Evolutionary conservation across 2,797 vertebrate genomes (phyloP).

Genomic region (Miichthys miiuy): DNA sequence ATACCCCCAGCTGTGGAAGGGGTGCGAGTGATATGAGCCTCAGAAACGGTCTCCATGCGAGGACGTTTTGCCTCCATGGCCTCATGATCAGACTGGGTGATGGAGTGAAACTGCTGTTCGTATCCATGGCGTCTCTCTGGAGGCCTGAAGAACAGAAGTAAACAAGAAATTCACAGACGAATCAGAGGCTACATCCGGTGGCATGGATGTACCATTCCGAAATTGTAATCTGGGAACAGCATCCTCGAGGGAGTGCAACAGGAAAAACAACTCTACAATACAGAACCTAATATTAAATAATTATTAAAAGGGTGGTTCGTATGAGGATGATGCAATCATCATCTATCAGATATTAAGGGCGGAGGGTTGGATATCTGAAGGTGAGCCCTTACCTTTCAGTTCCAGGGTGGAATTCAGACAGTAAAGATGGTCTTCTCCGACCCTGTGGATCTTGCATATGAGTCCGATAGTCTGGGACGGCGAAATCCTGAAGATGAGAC

Average conservation of each 20-base stretch:
- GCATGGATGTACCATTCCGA: slow-evolving; percentile 4
- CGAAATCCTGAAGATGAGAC: slow-evolving; percentile 88
- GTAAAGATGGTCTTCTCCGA: slow-evolving; percentile 93
- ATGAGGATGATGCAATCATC: neutral
- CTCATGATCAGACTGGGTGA: slow-evolving; percentile 91
- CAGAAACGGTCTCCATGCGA: slow-evolving; percentile 92
- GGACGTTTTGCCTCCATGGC: slow-evolving; percentile 93
- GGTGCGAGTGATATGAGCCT: slow-evolving; percentile 91
- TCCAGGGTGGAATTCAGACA: slow-evolving; percentile 97
- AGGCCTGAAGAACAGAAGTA: slow-evolving; percentile 85
- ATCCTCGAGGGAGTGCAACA: neutral
- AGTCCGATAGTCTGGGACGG: slow-evolving; percentile 92
- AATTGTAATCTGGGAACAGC: slow-evolving; percentile 12
- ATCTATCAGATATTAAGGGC: neutral
- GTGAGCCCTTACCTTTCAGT: slow-evolving; percentile 89
- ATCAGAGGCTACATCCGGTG: slow-evolving; percentile 4
- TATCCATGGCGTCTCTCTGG: slow-evolving; percentile 96
- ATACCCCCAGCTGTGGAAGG: slow-evolving; percentile 83
- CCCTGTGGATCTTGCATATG: slow-evolving; percentile 94
- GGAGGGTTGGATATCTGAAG: neutral
- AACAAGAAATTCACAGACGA: slow-evolving; percentile 41
- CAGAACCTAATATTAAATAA: neutral
- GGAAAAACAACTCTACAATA: neutral
- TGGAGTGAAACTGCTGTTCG: slow-evolving; percentile 92
- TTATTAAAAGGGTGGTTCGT: neutral